These are phyloP conservation scores for Papilio glaucus DNA, from an alignment of 1,140 invertebrate species.

Conservation along the genomic window DNA sequence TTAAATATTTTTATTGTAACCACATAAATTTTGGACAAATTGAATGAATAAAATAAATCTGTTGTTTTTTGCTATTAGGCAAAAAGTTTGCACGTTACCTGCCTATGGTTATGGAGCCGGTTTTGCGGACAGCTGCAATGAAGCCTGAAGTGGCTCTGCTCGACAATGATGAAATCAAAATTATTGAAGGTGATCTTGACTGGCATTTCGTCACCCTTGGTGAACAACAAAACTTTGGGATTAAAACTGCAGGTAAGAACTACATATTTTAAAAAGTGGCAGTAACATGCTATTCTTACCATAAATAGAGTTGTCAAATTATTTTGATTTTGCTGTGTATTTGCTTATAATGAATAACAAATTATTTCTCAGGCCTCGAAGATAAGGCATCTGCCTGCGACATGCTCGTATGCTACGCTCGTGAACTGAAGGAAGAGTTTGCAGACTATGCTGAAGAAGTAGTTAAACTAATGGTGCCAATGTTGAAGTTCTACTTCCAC, in stretches of 20 bases:
- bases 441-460: slow-evolving; percentile 95
- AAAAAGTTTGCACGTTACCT: slow-evolving; percentile 98
- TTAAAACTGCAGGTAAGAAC: slow-evolving; percentile 90
- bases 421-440: slow-evolving; percentile 98
- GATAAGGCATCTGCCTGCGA: slow-evolving; percentile 99
- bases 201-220: slow-evolving; percentile 99
- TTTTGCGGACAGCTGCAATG: slow-evolving; percentile 96
- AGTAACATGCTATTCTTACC: too few species aligned
- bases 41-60: slow-evolving; percentile 1
- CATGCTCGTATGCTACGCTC: slow-evolving; percentile 99
- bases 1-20: not conserved
- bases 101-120: slow-evolving; percentile 98
- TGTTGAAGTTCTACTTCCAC: slow-evolving; percentile 99
- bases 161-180: slow-evolving; percentile 95
- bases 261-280: not conserved
- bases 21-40: too few species aligned
- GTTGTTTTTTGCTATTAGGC: slow-evolving; percentile 76
- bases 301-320: not conserved
- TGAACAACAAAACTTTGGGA: slow-evolving; percentile 97
- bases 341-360: not conserved
- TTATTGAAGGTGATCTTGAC: slow-evolving; percentile 95
- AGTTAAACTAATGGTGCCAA: slow-evolving; percentile 96
- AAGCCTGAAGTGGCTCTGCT: slow-evolving; percentile 98
- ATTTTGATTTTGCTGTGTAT: not conserved
- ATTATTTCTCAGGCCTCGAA: slow-evolving; percentile 89